These are phyloP conservation scores for Cerastoderma edule DNA, from an alignment of 2,888 invertebrate genomes.

Conservation along the genomic window DNA sequence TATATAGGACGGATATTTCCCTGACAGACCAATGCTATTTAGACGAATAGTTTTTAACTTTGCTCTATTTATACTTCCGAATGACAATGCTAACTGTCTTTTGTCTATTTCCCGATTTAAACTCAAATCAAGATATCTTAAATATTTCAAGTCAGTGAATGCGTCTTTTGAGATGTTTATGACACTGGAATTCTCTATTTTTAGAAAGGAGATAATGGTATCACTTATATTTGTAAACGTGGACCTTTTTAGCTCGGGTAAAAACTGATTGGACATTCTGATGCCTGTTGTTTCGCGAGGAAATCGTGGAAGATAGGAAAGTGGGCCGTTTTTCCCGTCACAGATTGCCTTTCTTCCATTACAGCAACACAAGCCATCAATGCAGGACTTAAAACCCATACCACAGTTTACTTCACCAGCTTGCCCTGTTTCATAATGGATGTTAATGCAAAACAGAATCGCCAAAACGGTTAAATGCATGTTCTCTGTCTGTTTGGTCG, in stretches of 20 bases:
- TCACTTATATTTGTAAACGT: not conserved
- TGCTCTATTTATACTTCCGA: not conserved
- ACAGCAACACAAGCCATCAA: slow-evolving; percentile 1
- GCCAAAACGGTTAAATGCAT: too few relatives aligned
- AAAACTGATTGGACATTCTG: not conserved
- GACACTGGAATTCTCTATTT: not conserved
- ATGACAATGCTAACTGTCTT: slow-evolving; percentile 1
- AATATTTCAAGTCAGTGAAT: not conserved
- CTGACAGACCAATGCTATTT: not conserved
- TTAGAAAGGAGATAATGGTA: not conserved
- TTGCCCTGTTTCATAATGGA: too few relatives aligned
- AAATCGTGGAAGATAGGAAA: slow-evolving; percentile 1
- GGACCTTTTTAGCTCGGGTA: not conserved
- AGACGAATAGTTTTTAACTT: not conserved
- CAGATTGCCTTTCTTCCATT: not conserved
- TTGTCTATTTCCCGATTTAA: slow-evolving; percentile 6
- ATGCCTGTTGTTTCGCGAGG: not conserved
- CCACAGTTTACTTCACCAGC: too few relatives aligned
- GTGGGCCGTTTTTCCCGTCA: not conserved
- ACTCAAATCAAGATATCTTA: not conserved
- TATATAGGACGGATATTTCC: not conserved
- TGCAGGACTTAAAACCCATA: not conserved
- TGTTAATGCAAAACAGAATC: too few relatives aligned
- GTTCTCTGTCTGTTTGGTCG: too few relatives aligned
- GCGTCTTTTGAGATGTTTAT: slow-evolving; percentile 2